Base-by-base conservation (phyloP, 2,113 vertebrate species). In the Danio rerio region DNA sequence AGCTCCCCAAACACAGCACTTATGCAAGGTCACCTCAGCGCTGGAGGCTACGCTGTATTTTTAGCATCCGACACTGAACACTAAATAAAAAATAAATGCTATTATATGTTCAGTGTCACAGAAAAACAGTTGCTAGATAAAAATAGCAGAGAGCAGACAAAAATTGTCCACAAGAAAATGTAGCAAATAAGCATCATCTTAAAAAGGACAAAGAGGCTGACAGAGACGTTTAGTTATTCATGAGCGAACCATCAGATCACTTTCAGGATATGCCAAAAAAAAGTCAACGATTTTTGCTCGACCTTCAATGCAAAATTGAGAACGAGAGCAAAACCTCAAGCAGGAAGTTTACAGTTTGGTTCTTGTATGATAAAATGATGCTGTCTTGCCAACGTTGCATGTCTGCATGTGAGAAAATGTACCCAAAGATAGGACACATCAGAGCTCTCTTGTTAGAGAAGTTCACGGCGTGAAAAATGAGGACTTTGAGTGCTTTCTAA, bases 1-100 rank as follows among this genome's bases (percentile, higher is more conserved):
- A 3, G 63, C n/a, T 47, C 65, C 9, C n/a, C 66, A 47, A 61
- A 61, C 11, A 20, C 21, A 43, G 66, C 47, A 49, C 43, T 69
- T 12, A 16, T 49, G 9, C 66, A 69, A 69, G 43, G 66, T 69
- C 66, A 69, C 66, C 66, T 6, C 9, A 0, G n/a, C 20, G 43
- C 43, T 69, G 4, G n/a, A 69, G n/a, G 66, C 43, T 5, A 49
- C 16, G 7, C 42, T 69, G n/a, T 59, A 69, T 49, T 69, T 68
- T 69, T 69, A 69, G 66, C n/a, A 49, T 18, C 11, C 47, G 66
- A 69, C 66, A 69, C 66, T 20, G n/a, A 68, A 69, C 43, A 20
- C 66, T 12, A 12, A 69, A 69, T 49, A 49, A 69, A 69, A 69
- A 20, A 69, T 49, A 69, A 49, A 49, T 69, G 66, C 43, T 43